Conservation (phyloP, 2,797 vertebrate species). For the Anolis apletophallus region DNA sequence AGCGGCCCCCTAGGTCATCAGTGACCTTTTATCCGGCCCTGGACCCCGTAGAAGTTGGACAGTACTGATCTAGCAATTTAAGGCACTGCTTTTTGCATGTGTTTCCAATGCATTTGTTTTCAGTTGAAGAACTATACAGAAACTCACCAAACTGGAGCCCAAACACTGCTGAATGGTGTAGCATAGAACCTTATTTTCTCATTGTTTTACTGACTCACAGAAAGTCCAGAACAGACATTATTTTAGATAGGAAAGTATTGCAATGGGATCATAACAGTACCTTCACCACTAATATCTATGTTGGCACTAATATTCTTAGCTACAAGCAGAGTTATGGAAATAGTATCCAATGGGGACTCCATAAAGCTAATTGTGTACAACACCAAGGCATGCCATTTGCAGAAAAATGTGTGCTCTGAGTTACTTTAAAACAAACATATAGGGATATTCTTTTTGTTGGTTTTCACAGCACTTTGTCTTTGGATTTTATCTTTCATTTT, state of each 20-base stretch:
- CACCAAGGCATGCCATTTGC: not conserved
- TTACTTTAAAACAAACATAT: too few relatives aligned
- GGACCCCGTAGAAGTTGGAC: too few relatives aligned
- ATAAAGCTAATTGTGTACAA: too few relatives aligned
- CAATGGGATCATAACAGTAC: not conserved
- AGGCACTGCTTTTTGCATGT: not conserved
- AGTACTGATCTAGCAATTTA: not conserved
- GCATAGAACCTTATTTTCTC: not conserved
- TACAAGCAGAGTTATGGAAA: not conserved
- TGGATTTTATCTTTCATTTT: not conserved
- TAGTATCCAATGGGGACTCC: not conserved
- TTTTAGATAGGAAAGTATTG: not conserved
- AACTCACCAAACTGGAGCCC: not conserved
- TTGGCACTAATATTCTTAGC: not conserved
- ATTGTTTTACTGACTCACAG: too few relatives aligned
- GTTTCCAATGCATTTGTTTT: not conserved
- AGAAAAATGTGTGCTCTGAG: not conserved
- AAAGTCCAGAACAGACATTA: not conserved
- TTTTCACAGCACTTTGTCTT: not conserved
- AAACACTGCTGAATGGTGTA: not conserved
- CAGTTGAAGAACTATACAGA: not conserved
- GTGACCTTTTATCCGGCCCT: too few relatives aligned
- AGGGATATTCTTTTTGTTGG: not conserved
- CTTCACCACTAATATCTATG: not conserved
- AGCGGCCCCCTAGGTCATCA: too few relatives aligned